Percentiles rank a stretch among this genome's conserved stretches.
phyloP scores from a whole-genome alignment of 1,140 invertebrate species.

The Cardiocondyla obscurior region DNA sequence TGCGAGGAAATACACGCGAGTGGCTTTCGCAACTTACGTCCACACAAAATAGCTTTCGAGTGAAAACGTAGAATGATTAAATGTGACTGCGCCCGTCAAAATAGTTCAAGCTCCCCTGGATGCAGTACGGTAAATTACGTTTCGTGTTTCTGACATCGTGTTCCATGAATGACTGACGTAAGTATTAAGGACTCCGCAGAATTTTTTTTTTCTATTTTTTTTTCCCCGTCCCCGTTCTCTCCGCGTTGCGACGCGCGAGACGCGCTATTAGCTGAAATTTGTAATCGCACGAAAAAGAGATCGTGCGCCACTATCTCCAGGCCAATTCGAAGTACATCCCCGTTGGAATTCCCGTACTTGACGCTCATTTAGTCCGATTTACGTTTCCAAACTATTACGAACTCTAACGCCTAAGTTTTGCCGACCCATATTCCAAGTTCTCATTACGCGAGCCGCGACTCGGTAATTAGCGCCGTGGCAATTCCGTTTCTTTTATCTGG shows the following conservation, averaged over 20 bases:
- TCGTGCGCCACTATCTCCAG: not conserved
- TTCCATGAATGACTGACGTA: not conserved
- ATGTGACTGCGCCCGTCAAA: slow-evolving; percentile 42
- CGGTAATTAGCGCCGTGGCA: slow-evolving; percentile 1
- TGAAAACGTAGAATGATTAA: slow-evolving; percentile 32
- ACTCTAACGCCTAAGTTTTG: slow-evolving; percentile 43
- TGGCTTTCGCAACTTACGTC: slow-evolving; percentile 28
- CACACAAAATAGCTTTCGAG: slow-evolving; percentile 11
- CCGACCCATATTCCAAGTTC: slow-evolving; percentile 33
- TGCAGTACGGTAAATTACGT: slow-evolving; percentile 24
- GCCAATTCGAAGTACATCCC: slow-evolving; percentile 23
- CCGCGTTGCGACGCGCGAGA: not conserved
- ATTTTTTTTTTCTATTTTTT: slow-evolving; percentile 1
- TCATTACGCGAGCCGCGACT: slow-evolving; percentile 13
- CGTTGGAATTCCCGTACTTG: slow-evolving; percentile 34
- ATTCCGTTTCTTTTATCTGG: slow-evolving; percentile 1
- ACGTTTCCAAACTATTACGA: slow-evolving; percentile 25
- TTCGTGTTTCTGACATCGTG: slow-evolving; percentile 15
- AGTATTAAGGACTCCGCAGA: not conserved
- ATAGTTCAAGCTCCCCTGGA: not conserved
- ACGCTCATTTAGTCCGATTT: slow-evolving; percentile 25
- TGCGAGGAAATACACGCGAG: slow-evolving; percentile 48
- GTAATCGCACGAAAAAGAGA: not conserved
- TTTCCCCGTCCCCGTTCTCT: too few species aligned
- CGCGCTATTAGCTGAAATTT: slow-evolving; percentile 15